These are phyloP conservation scores for Phoebastria nigripes DNA, from an alignment of 2,797 vertebrate genomes.

Conservation along the genomic window DNA sequence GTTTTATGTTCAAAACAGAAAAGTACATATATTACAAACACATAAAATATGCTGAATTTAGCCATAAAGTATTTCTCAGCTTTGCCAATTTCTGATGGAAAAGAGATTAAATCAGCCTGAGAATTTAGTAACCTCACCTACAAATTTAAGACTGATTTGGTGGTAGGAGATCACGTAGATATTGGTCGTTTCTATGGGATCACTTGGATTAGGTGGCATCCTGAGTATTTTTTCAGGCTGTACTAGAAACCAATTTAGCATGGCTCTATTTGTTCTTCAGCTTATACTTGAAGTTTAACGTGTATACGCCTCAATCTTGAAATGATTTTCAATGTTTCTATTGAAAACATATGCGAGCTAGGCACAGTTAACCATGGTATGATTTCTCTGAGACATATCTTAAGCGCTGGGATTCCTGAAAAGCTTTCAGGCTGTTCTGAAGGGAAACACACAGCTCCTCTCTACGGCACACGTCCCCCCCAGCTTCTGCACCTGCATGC, in stretches of 20 bases:
- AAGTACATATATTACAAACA: not conserved
- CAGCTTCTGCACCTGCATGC: not conserved
- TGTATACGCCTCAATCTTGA: not conserved
- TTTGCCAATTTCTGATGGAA: not conserved
- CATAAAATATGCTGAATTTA: not conserved
- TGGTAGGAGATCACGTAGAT: not conserved
- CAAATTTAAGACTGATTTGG: not conserved
- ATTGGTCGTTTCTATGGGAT: not conserved
- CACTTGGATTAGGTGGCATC: not conserved
- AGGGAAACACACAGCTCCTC: not conserved
- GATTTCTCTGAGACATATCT: not conserved
- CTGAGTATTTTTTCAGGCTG: not conserved
- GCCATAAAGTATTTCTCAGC: not conserved
- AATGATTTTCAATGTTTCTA: not conserved
- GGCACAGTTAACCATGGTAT: not conserved
- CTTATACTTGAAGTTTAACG: not conserved
- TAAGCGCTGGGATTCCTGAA: not conserved
- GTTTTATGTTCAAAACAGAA: not conserved
- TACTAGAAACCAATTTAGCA: not conserved
- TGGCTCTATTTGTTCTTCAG: not conserved
- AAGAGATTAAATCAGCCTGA: not conserved
- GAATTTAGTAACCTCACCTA: not conserved
- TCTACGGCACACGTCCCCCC: fast-evolving
- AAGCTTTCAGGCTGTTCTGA: not conserved
- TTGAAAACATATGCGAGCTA: not conserved